phyloP scores from a whole-genome alignment of 2,113 vertebrate genomes.

The Rhea pennata region DNA sequence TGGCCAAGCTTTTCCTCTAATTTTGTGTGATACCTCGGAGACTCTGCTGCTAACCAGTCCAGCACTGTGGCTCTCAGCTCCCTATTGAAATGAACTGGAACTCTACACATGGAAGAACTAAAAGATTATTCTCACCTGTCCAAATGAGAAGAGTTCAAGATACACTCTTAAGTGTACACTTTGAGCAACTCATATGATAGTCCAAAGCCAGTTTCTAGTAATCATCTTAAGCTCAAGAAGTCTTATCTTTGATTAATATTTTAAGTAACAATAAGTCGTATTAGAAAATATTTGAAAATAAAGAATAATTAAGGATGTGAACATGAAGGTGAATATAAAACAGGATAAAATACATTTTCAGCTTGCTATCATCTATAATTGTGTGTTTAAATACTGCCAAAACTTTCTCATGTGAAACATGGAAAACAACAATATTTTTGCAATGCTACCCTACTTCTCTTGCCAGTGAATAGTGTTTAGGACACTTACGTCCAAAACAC shows the following conservation, averaged over 20 bases:
- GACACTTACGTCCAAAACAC: not conserved
- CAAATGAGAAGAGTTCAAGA: not conserved
- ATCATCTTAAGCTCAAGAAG: not conserved
- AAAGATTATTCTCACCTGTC: not conserved
- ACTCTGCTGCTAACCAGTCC: not conserved
- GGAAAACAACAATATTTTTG: not conserved
- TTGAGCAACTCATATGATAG: not conserved
- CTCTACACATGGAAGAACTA: not conserved
- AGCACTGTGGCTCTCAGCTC: not conserved
- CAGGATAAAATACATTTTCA: not conserved
- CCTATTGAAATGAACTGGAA: not conserved
- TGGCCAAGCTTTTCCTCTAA: not conserved
- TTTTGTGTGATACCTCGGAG: not conserved
- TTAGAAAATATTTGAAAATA: not conserved
- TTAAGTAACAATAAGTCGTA: not conserved
- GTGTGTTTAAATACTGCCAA: not conserved
- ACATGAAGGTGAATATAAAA: not conserved
- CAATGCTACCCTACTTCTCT: not conserved
- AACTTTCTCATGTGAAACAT: not conserved
- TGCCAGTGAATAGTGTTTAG: not conserved
- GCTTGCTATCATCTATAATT: not conserved
- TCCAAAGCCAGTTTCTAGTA: not conserved
- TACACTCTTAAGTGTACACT: not conserved
- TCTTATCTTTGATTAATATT: not conserved
- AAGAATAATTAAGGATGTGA: not conserved